Base-by-base conservation (phyloP, 2,113 vertebrate genomes). In the Corythaeola cristata region DNA sequence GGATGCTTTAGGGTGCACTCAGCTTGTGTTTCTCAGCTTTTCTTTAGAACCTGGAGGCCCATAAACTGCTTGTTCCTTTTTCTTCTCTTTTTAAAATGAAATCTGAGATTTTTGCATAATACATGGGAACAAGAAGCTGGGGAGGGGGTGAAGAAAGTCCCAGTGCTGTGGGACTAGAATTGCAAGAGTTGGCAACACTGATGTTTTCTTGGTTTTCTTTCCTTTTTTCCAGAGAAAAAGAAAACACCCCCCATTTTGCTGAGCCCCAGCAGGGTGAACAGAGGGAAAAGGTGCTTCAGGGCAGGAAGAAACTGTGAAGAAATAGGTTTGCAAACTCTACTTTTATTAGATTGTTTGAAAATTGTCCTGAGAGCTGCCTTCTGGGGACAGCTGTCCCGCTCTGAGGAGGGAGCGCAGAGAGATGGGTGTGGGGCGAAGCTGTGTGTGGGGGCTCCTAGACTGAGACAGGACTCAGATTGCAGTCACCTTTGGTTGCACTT, bases 241-340 rank as follows among this genome's bases (percentile, higher is more conserved):
- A 91, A 96, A 96, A 88, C 81, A 62, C 53, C 32, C 52, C 89
- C 67, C 14, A 8, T 90, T 94, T 95, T 95, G 15, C 88, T 90
- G 89, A 93, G 85, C 7, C 15, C 82, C 53, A 90, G 85, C 85
- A 90, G 72, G 35, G 59, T 63, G 50, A 80, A 67, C 59, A 91
- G 89, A 93, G 91, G 80, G 47, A 94, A 79, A 93, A 97, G 96
- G 93, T 96, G 88, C 91, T 97, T 82, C 82, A 59, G 91, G 94
- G 89, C 85, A 95, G 88, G 88, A 95, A 88, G 93, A 94, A 95
- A 91, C 53, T 91, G 50, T 95, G 85, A 94, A 96, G 93, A 95
- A 95, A 93, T 90, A 90, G 82, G 75, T 96, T 91, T 95, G 81
- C 55, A 82, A 85, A 64, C 62, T 85, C 62, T 47, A 41, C 90